phyloP scores from a whole-genome alignment of 2,113 vertebrate species.

The Ailurus styani region DNA sequence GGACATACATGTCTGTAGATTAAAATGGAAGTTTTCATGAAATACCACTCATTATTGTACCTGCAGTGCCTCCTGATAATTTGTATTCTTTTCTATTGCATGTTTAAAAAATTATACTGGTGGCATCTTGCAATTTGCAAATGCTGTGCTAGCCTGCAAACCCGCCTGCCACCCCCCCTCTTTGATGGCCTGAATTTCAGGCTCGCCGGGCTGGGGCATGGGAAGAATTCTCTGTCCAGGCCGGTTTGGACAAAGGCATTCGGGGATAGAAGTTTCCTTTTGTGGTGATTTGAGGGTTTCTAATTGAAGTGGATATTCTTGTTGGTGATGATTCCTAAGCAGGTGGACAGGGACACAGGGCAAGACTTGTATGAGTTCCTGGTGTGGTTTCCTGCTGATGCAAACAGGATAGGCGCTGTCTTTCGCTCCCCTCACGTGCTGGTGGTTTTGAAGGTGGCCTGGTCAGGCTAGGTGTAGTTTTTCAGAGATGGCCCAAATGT shows the following conservation, averaged over 20 bases:
- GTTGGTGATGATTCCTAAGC: not conserved
- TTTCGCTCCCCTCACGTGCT: not conserved
- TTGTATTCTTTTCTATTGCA: not conserved
- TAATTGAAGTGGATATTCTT: not conserved
- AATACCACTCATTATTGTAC: not conserved
- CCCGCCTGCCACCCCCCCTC: rapidly evolving
- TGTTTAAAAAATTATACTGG: not conserved
- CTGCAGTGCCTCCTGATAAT: not conserved
- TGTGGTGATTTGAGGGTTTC: not conserved
- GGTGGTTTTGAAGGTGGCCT: not conserved
- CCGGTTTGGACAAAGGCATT: not conserved
- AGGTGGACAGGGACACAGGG: not conserved
- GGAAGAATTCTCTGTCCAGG: not conserved
- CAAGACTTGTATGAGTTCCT: not conserved
- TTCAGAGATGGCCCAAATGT: not conserved
- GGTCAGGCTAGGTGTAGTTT: not conserved
- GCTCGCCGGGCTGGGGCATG: rapidly evolving
- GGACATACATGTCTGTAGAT: not conserved
- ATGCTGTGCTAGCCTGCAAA: rapidly evolving
- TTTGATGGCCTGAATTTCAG: not conserved
- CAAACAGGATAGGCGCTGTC: not conserved
- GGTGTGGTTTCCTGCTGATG: not conserved
- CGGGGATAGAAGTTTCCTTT: not conserved
- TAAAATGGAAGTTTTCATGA: not conserved
- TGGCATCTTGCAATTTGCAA: not conserved